A percentile compares a stretch with the other conserved stretches of the same genome.
Evolutionary conservation across 2,113 vertebrate genomes (phyloP).

Genomic region (Neofelis nebulosa): DNA sequence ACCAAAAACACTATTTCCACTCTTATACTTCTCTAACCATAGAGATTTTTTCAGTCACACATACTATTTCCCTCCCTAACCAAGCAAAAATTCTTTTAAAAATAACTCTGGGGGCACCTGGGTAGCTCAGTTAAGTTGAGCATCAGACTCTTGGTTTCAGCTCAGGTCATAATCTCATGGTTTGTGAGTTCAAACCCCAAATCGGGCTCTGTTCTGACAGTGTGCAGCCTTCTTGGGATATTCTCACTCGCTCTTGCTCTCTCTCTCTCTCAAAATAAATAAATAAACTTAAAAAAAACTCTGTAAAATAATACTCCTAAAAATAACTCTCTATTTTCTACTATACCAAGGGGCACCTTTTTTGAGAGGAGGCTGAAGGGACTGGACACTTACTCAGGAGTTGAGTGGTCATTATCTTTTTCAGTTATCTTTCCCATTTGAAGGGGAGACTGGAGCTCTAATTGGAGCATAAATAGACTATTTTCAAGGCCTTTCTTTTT

Average conservation of each 20-base stretch:
- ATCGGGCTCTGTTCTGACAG: no score
- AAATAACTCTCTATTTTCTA: neutral
- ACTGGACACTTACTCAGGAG: neutral
- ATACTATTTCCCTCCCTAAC: neutral
- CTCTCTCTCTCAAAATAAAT: no score
- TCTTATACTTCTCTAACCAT: slow-evolving; percentile 8
- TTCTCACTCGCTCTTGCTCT: no score
- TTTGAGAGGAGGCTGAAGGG: neutral
- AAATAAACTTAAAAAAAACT: neutral
- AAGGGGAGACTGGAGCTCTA: slow-evolving; percentile 2
- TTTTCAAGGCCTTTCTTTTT: slow-evolving; percentile 40
- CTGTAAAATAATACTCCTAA: neutral
- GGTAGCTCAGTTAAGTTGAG: no score
- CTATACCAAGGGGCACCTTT: neutral
- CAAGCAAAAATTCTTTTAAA: neutral
- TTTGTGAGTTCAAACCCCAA: no score
- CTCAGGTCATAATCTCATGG: no score
- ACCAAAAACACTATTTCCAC: neutral
- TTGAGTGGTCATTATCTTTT: neutral
- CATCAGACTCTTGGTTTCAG: no score
- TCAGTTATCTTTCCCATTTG: slow-evolving; percentile 16
- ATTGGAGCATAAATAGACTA: slow-evolving; percentile 5
- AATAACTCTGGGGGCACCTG: neutral
- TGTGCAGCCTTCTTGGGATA: no score
- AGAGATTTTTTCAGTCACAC: neutral